Evolutionary conservation across 2,888 invertebrate species (phyloP).

Genomic region (Glaucopsyche alexis): DNA sequence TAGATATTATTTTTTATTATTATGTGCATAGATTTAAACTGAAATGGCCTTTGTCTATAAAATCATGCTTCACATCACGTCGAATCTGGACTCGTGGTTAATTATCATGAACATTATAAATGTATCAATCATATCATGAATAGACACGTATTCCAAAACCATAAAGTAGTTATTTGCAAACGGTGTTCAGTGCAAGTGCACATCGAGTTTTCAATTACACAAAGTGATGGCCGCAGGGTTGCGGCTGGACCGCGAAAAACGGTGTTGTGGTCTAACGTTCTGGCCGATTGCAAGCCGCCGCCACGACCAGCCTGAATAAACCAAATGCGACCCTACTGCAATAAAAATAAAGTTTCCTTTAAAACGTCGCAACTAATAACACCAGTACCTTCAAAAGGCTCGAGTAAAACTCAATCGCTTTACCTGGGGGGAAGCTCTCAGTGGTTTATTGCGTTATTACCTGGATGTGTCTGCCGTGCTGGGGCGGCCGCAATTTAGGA

Average conservation of each 20-base stretch:
- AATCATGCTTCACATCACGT: too few species aligned
- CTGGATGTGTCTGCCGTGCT: conserved; percentile 75
- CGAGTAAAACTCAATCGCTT: conserved; percentile 78
- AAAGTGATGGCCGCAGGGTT: conserved; percentile 70
- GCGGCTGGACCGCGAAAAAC: conserved; percentile 69
- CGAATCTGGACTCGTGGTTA: too few species aligned
- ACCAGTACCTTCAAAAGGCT: conserved; percentile 72
- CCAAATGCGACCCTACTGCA: conserved; percentile 52
- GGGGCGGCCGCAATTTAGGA: conserved; percentile 76
- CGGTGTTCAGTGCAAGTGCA: conserved; percentile 71
- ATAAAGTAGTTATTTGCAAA: conserved; percentile 69
- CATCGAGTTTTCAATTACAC: conserved; percentile 79
- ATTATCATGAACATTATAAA: not conserved
- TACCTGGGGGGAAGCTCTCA: conserved; percentile 77
- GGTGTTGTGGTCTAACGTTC: conserved; percentile 64
- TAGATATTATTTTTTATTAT: too few species aligned
- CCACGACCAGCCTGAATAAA: conserved; percentile 38
- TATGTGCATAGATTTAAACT: too few species aligned
- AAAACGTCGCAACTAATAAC: conserved; percentile 51
- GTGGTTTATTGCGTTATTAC: conserved; percentile 81
- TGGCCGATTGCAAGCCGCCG: conserved; percentile 65
- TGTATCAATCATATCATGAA: conserved; percentile 27
- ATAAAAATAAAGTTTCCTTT: conserved; percentile 62
- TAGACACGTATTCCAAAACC: conserved; percentile 35
- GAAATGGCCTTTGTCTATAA: too few species aligned